phyloP scores from a whole-genome alignment of 1,140 invertebrate species.

The Drosophila mayri region DNA sequence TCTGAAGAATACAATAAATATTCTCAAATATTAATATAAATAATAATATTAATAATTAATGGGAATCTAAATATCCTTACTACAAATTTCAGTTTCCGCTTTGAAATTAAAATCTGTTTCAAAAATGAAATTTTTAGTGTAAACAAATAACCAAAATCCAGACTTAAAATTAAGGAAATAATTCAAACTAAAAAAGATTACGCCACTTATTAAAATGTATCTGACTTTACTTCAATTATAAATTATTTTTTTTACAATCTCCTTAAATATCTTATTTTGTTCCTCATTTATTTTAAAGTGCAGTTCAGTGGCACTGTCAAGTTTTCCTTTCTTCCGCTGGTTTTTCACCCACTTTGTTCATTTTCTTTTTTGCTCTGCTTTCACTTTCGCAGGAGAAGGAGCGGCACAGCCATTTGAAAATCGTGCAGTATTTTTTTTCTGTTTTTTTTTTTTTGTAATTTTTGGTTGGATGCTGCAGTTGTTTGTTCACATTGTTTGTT shows the following conservation, averaged over 20 bases:
- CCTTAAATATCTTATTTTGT: not conserved
- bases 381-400: not conserved
- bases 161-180: not conserved
- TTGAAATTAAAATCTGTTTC: too few species aligned
- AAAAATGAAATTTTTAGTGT: not conserved
- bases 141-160: not conserved
- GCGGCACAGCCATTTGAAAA: not conserved
- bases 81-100: too few species aligned
- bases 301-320: not conserved
- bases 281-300: not conserved
- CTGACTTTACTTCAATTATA: not conserved
- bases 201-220: too few species aligned
- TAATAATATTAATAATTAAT: too few species aligned
- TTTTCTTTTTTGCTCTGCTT: slow-evolving; percentile 15
- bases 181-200: too few species aligned
- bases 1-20: too few species aligned
- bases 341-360: slow-evolving; percentile 12
- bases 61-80: too few species aligned
- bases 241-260: not conserved
- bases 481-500: slow-evolving; percentile 58
- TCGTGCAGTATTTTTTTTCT: not conserved
- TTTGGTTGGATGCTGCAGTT: slow-evolving; percentile 60
- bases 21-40: too few species aligned
- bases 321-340: slow-evolving; percentile 21
- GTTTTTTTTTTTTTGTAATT: slow-evolving; percentile 9